Percentiles rank a stretch among this genome's conserved stretches.
Evolutionary conservation across 2,888 invertebrate species (phyloP).

Genomic region (Polymixis lichenea): DNA sequence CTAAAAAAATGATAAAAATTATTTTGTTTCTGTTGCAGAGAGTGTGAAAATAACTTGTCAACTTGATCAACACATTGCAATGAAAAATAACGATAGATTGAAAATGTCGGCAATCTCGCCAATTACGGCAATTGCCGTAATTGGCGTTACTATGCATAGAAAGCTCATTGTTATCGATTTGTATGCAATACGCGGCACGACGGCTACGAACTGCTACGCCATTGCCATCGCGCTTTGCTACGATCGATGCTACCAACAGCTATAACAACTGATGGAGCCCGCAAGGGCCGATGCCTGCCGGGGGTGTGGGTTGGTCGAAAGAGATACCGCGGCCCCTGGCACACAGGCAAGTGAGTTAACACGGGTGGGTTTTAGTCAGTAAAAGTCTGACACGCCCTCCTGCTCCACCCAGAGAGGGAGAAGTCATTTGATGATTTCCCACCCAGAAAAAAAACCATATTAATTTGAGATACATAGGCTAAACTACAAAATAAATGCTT

Average conservation of each 20-base stretch:
- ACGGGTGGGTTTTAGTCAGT: too few species aligned
- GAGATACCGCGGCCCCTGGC: too few species aligned
- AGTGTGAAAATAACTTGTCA: not conserved
- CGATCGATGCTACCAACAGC: constrained; percentile 9
- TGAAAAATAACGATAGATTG: not conserved
- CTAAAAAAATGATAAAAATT: not conserved
- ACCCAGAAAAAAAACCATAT: too few species aligned
- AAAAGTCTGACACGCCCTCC: too few species aligned
- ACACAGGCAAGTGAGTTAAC: too few species aligned
- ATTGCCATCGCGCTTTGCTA: not conserved
- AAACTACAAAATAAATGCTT: not conserved
- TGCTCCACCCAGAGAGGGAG: too few species aligned
- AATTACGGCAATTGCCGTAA: not conserved
- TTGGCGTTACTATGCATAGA: constrained; percentile 3
- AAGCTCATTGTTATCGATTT: constrained; percentile 7
- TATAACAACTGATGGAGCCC: too few species aligned
- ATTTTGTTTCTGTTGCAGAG: too few species aligned
- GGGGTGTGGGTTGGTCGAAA: too few species aligned
- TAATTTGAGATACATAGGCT: not conserved
- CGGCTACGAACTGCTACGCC: not conserved
- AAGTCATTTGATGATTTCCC: too few species aligned
- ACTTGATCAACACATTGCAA: too few species aligned
- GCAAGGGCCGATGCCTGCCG: too few species aligned
- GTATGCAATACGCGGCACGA: not conserved
- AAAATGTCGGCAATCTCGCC: not conserved